Evolutionary conservation across 92 coral and sea anemone genomes (phyloP), one percentile per base, ranked within the genome.

Genomic region (Porites divaricata): DNA sequence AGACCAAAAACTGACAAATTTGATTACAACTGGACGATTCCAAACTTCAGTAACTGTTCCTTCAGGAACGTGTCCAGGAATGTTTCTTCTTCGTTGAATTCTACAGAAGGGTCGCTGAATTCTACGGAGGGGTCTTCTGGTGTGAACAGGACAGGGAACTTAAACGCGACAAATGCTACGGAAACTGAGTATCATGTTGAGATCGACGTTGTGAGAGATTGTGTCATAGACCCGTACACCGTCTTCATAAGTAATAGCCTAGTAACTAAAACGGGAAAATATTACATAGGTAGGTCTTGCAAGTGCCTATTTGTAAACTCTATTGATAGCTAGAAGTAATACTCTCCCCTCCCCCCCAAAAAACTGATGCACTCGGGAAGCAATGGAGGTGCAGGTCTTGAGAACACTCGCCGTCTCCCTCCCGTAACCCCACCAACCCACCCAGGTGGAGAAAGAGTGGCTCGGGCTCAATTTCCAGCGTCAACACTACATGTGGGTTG

Each of bases 171-270:
- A 26, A 86, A 90, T 50, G 75, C 85, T 49, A 88, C 88, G 41
- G 66, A 23, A 17, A 19, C 21, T 48, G 80, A 25, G 49, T 53
- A 83, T 15, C 75, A 74, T 14, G 78, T 85, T 13, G 56, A 35
- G 52, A 41, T 91, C 68, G 87, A 86, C 72, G 85, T 93, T 17
- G 78, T 62, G 28, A 92, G 81, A n/a, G 83, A 94, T 59, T 96
- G 98, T 74, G 23, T 50, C 52, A 63, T 17, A 25, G 96, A 96
- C 58, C 98, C 98, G 2, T 84, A 90, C 58, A 92, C 92, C 9
- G 70, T 89, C 53, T 85, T 84, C 77, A 28, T 96, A 26, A 88
- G 95, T 76, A 94, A 85, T 70, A 73, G 75, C 52, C 74, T 64
- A 67, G 80, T 91, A 1, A 90, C 90, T 45, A 69, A 90, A 57